These are phyloP conservation scores for Gonocerus acuteangulatus DNA, from an alignment of 2,888 invertebrate genomes.

Conservation along the genomic window DNA sequence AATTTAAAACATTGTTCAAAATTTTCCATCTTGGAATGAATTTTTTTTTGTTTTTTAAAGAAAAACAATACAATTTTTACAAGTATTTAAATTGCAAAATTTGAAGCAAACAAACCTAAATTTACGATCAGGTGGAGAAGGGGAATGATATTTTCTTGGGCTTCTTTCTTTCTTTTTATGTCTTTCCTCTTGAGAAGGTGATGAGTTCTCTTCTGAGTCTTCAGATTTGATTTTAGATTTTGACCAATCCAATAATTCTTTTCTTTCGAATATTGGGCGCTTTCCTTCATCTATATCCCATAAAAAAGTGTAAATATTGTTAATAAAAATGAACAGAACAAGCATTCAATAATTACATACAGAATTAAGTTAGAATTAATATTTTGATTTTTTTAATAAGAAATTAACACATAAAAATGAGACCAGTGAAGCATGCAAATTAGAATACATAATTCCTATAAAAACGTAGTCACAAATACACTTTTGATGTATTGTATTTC, in stretches of 20 bases:
- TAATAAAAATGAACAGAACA: not conserved
- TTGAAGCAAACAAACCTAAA: conserved; percentile 9
- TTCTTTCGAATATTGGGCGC: conserved; percentile 17
- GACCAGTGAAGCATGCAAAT: no score
- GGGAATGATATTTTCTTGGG: conserved; percentile 2
- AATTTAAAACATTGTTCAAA: no score
- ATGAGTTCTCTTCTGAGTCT: conserved; percentile 1
- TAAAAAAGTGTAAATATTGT: conserved; percentile 4
- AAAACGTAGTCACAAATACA: no score
- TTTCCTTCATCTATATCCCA: conserved; percentile 21
- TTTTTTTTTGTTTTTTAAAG: no score
- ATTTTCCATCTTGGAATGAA: no score
- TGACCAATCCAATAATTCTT: conserved; percentile 17
- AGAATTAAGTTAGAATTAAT: no score
- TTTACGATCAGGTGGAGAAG: conserved; percentile 1
- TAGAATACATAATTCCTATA: no score
- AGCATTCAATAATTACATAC: no score
- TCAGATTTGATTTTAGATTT: not conserved
- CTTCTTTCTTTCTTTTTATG: conserved; percentile 8
- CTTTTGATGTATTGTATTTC: no score
- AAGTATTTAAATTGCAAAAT: not conserved
- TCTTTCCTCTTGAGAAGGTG: conserved; percentile 1
- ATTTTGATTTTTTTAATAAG: no score
- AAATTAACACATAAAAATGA: no score
- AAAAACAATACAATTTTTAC: no score